These are phyloP conservation scores for Copidosoma floridanum DNA, from an alignment of 1,140 invertebrate species.

Conservation along the genomic window DNA sequence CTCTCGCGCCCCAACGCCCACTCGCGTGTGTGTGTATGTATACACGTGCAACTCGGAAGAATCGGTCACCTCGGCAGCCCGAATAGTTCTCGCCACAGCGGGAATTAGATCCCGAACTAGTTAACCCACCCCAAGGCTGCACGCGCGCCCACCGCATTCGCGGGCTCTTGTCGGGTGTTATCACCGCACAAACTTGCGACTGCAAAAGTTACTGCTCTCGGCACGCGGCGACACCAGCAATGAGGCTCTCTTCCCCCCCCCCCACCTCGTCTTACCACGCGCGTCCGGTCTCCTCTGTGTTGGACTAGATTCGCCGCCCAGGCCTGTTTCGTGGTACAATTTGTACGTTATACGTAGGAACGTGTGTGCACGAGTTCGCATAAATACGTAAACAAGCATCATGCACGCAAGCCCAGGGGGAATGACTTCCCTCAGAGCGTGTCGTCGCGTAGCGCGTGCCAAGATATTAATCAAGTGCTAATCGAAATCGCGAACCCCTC, in stretches of 20 bases:
- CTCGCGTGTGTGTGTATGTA: background rate
- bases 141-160: no score
- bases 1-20: background rate
- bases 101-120: constrained; percentile 19
- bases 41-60: constrained; percentile 14
- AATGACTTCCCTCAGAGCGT: background rate
- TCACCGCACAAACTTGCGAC: constrained; percentile 18
- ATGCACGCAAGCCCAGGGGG: background rate
- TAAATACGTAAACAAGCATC: no score
- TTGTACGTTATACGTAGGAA: no score
- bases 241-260: background rate
- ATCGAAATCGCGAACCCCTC: constrained; percentile 3
- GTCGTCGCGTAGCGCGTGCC: background rate
- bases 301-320: constrained; percentile 6
- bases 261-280: background rate
- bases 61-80: no score
- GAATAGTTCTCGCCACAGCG: constrained; percentile 23
- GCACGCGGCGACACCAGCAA: background rate
- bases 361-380: no score
- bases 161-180: constrained; percentile 9
- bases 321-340: no score
- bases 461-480: constrained; percentile 21
- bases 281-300: constrained; percentile 2
- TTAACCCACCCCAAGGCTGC: no score
- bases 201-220: constrained; percentile 16